Conservation (phyloP, 2,797 vertebrate species). For the Decapterus maruadsi region DNA sequence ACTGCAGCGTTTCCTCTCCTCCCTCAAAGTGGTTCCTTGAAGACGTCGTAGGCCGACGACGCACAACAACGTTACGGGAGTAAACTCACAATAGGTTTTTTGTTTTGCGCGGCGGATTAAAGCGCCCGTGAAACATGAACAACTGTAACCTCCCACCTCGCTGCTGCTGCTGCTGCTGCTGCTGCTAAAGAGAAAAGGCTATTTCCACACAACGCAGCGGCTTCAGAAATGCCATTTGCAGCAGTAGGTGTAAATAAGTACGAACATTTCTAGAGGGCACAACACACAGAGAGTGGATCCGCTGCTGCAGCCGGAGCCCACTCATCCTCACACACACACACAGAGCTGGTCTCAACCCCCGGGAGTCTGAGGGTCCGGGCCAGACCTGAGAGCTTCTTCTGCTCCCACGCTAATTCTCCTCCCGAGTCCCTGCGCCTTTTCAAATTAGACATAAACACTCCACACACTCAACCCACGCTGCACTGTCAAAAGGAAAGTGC, state of each 20-base stretch:
- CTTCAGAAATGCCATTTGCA: neutral
- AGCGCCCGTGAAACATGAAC: neutral
- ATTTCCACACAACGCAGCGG: neutral
- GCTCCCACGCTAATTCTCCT: constrained; percentile 46
- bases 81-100: neutral
- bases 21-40: neutral
- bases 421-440: constrained; percentile 31
- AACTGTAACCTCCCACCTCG: neutral
- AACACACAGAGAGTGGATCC: neutral
- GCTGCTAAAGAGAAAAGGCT: neutral
- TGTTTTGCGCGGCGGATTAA: neutral
- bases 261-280: neutral
- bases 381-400: constrained; percentile 30
- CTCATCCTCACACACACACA: constrained; percentile 5
- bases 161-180: neutral
- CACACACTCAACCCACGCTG: constrained; percentile 23
- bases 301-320: neutral
- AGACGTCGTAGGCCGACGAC: neutral
- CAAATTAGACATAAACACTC: constrained; percentile 52
- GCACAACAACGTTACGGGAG: neutral
- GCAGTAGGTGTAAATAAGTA: neutral
- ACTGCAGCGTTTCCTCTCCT: neutral
- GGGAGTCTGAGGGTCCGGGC: neutral
- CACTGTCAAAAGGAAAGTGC: constrained; percentile 30
- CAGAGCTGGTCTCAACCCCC: neutral